Evolutionary conservation across 2,888 invertebrate species (phyloP), one percentile per base, ranked within the genome.

Genomic region (Trachelus iudaicus): DNA sequence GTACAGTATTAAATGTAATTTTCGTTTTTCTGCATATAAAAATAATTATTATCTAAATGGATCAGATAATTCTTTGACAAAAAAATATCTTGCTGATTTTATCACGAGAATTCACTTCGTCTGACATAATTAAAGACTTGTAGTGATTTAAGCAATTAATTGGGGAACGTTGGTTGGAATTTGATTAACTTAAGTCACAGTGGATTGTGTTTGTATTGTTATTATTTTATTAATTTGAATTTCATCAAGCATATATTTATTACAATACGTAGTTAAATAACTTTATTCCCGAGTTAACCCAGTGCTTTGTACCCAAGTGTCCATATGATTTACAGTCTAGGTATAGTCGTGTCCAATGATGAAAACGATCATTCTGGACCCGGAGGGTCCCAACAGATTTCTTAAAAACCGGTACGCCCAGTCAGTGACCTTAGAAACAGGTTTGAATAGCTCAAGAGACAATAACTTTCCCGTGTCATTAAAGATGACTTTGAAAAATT

Each of bases 131-230:
- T 40, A 40, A 40, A 40, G 15, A 0, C 40, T 37, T 37, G 37
- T 4, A 37, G 15, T 37, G 37, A 37, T 1, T 40, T 2, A 6
- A 15, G 40, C 6, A 40, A 40, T 40, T 40, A 40, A 1, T 15
- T 4, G 40, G 6, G 6, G 40, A 1, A 40, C 15, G 6, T 6
- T 40, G 40, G 15, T 15, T 15, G 40, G 15, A 40, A 40, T 6
- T 40, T 40, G 15, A 40, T 15, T 23, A 23, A 56, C 56, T 56
- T 23, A 9, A 23, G 2, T 23, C 2, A 23, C 23, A 23, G 23
- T 15, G 0, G 0, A 15, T 0, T 23, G 0, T 9, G 15, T 56
- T 37, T 13, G 4, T 0, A 37, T 37, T 13, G 13, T 13, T 37
- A 15, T 37, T 13, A 13, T 37, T 37, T 3, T 37, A 15, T 37